These are phyloP conservation scores for Meandrina meandrites DNA, from an alignment of 92 coral and sea anemone genomes.

Conservation along the genomic window DNA sequence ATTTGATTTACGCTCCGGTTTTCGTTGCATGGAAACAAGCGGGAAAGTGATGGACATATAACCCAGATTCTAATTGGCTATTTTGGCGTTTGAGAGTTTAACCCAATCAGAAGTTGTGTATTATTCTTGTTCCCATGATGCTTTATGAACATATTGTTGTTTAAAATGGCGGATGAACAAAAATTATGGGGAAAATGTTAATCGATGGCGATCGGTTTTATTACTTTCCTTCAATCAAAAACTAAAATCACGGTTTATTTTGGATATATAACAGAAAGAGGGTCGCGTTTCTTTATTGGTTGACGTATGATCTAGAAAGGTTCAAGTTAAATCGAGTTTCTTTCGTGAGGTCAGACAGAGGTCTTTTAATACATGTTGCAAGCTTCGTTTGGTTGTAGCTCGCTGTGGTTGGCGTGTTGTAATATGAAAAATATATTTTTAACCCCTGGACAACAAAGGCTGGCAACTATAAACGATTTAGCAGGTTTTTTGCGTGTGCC, in stretches of 20 bases:
- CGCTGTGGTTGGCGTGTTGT: background rate
- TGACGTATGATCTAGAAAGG: background rate
- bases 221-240: background rate
- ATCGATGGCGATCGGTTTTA: background rate
- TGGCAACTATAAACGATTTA: background rate
- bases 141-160: background rate
- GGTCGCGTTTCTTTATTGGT: background rate
- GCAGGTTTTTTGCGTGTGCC: background rate
- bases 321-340: background rate
- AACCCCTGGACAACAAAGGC: background rate
- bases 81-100: background rate
- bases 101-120: conserved; percentile 30
- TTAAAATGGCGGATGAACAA: background rate
- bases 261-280: background rate
- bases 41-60: conserved; percentile 9
- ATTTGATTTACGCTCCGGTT: conserved; percentile 53
- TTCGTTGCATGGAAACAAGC: conserved; percentile 81
- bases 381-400: background rate
- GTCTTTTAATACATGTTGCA: no score
- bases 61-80: conserved; percentile 65
- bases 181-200: background rate
- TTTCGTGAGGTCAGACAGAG: background rate
- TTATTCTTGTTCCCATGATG: background rate
- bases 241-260: no score
- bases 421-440: background rate